These are phyloP conservation scores for Drosophila borealis DNA, from an alignment of 2,888 invertebrate species.

Conservation along the genomic window DNA sequence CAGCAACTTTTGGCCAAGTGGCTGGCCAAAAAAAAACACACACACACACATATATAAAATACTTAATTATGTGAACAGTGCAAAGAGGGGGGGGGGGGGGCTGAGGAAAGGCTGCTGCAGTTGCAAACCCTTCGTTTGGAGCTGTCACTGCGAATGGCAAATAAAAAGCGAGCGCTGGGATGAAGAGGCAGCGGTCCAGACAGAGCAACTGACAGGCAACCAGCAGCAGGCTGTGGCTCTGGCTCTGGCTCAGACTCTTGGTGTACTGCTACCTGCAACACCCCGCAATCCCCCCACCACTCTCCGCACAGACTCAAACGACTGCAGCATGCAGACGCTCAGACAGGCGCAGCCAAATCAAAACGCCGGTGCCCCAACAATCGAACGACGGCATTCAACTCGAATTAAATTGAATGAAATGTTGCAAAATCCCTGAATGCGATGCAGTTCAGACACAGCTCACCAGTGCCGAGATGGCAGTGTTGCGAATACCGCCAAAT, in stretches of 20 bases:
- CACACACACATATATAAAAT: slow-evolving; percentile 2
- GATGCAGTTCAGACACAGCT: slow-evolving; percentile 39
- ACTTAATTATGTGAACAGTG: slow-evolving; percentile 51
- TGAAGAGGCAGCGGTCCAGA: slow-evolving; percentile 44
- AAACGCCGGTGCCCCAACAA: slow-evolving; percentile 54
- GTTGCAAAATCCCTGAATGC: slow-evolving; percentile 67
- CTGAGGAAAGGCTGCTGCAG: slow-evolving; percentile 3
- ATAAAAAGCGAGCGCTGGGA: slow-evolving; percentile 32
- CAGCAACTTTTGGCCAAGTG: slow-evolving; percentile 34
- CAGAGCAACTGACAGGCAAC: slow-evolving; percentile 51
- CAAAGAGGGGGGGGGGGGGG: not conserved
- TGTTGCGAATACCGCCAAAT: not conserved
- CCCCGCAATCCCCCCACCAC: slow-evolving; percentile 1
- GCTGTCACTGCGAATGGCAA: slow-evolving; percentile 48
- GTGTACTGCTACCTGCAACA: slow-evolving; percentile 24
- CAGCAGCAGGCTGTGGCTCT: slow-evolving; percentile 31
- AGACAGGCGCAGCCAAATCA: slow-evolving; percentile 54
- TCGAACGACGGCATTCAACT: slow-evolving; percentile 63
- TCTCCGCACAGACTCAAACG: not conserved
- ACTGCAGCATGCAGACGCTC: slow-evolving; percentile 23
- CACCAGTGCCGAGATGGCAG: not conserved
- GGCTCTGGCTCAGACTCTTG: slow-evolving; percentile 8
- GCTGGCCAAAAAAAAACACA: slow-evolving; percentile 38
- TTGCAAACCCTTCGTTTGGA: slow-evolving; percentile 26
- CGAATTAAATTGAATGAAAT: slow-evolving; percentile 74